Percentiles rank a stretch among this genome's conserved stretches.
phyloP scores from a whole-genome alignment of 2,113 vertebrate genomes.

The Taurulus bubalis region DNA sequence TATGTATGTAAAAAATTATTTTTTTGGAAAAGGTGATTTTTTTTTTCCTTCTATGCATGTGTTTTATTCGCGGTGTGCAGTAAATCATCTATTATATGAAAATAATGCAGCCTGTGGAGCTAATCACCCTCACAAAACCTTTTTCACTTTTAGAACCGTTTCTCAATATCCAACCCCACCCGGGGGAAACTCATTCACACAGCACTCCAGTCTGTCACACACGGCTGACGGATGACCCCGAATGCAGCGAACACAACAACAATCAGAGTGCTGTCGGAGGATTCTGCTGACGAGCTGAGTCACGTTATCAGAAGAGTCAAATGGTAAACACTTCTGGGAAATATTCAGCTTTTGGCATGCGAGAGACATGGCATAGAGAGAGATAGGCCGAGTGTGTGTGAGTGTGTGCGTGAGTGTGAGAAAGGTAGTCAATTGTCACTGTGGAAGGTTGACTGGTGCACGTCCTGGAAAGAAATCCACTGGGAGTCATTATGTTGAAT shows the following conservation, averaged over 20 bases:
- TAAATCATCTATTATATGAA: not conserved
- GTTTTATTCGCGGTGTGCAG: not conserved
- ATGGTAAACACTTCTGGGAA: slow-evolving; percentile 7
- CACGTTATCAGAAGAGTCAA: not conserved
- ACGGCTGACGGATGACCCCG: slow-evolving; percentile 2
- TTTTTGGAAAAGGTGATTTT: not conserved
- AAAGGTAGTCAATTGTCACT: not conserved
- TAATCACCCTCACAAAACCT: not conserved
- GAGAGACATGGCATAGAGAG: not conserved
- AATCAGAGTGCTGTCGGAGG: not conserved
- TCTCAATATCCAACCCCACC: not conserved
- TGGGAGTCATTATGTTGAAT: slow-evolving; percentile 1
- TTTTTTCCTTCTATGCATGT: not conserved
- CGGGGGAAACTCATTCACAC: not conserved
- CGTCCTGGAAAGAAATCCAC: not conserved
- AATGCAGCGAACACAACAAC: not conserved
- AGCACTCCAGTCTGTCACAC: not conserved
- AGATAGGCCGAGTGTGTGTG: not conserved
- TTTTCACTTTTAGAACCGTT: not conserved
- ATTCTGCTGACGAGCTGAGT: not conserved
- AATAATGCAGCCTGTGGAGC: not conserved
- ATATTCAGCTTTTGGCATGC: slow-evolving; percentile 2
- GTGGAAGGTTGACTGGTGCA: not conserved
- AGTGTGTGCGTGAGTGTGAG: not conserved
- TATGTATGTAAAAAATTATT: too few relatives aligned